phyloP scores from a whole-genome alignment of 2,113 vertebrate genomes.

The Mungos mungo region DNA sequence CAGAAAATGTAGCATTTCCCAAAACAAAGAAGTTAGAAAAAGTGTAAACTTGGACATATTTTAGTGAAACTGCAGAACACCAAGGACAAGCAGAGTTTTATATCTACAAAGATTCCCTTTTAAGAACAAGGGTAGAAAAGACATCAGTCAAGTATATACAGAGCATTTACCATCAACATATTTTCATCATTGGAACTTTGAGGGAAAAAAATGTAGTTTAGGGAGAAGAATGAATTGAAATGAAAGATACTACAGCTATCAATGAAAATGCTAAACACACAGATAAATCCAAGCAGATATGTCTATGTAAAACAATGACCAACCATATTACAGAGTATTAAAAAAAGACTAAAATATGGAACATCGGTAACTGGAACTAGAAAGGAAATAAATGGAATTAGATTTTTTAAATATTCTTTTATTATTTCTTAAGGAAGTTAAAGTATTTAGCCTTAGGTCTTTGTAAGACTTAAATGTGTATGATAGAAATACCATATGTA shows the following conservation, averaged over 20 bases:
- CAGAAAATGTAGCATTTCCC: background rate
- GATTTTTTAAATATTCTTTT: background rate
- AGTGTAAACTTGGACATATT: background rate
- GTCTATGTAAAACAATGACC: background rate
- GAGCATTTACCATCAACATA: background rate
- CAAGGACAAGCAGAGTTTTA: background rate
- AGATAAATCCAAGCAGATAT: background rate
- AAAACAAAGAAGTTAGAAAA: background rate
- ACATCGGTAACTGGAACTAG: background rate
- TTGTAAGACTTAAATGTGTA: background rate
- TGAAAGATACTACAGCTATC: background rate
- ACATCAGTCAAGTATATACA: background rate
- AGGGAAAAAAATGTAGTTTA: background rate
- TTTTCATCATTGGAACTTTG: background rate
- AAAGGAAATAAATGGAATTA: background rate
- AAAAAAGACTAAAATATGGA: background rate
- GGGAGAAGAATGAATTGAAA: background rate
- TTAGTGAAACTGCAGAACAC: background rate
- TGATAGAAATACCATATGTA: background rate
- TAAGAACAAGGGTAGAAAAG: background rate
- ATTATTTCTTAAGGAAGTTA: background rate
- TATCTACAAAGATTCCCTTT: background rate
- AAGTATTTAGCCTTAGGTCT: background rate
- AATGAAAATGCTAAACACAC: background rate
- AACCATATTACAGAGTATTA: background rate